phyloP scores from a whole-genome alignment of 1,140 invertebrate species.

The Brachionus sp. region DNA sequence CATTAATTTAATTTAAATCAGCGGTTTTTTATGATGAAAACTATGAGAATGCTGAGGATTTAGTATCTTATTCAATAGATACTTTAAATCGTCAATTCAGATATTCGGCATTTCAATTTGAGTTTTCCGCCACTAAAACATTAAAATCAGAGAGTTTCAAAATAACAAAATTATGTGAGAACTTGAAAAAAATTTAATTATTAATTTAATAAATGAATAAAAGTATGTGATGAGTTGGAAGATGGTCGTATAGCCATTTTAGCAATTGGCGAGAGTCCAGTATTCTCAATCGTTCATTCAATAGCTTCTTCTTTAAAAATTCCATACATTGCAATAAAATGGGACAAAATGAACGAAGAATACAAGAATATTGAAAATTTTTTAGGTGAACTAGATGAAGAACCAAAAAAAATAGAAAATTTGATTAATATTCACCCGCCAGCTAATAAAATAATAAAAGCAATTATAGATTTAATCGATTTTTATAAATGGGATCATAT shows the following conservation, averaged over 20 bases:
- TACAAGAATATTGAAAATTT: background rate
- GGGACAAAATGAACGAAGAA: constrained; percentile 37
- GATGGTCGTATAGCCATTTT: constrained; percentile 22
- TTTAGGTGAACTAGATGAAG: background rate
- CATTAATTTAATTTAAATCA: background rate
- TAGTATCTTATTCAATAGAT: constrained; percentile 36
- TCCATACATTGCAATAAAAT: constrained; percentile 13
- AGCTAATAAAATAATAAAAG: constrained; percentile 1
- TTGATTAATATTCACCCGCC: constrained; percentile 41
- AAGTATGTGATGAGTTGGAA: constrained; percentile 37
- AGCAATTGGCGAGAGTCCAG: background rate
- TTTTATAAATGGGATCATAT: constrained; percentile 42
- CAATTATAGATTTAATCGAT: constrained; percentile 29
- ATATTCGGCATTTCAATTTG: constrained; percentile 8
- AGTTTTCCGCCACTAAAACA: background rate
- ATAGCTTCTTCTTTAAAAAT: constrained; percentile 1
- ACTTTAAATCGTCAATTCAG: constrained; percentile 37
- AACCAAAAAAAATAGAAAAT: background rate
- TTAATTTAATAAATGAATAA: background rate
- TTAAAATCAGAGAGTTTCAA: background rate
- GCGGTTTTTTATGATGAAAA: constrained; percentile 27
- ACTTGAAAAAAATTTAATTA: background rate
- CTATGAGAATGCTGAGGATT: constrained; percentile 21
- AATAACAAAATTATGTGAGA: background rate
- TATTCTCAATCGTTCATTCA: background rate